Conservation (phyloP, 2,113 vertebrate genomes). For the Montifringilla adamsi region DNA sequence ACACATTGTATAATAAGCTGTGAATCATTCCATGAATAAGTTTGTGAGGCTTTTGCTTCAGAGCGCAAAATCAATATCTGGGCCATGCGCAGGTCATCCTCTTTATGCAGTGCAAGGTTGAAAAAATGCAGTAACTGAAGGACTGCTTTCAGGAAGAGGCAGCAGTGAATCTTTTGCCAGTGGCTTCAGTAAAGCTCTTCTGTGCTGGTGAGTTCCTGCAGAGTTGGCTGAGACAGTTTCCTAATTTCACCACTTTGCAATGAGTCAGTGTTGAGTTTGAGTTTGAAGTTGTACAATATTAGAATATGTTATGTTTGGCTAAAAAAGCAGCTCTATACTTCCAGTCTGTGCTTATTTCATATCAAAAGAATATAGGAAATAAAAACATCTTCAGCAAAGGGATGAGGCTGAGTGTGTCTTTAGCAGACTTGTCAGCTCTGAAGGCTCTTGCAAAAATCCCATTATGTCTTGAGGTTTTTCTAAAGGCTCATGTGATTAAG, state of each 20-base stretch:
- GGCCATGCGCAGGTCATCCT: not conserved
- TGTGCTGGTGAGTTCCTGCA: not conserved
- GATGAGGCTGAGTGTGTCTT: not conserved
- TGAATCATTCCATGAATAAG: constrained; percentile 5
- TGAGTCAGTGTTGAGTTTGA: not conserved
- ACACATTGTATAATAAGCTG: not conserved
- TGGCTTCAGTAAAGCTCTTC: not conserved
- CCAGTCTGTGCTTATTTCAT: not conserved
- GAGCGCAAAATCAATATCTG: not conserved
- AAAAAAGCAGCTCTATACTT: not conserved
- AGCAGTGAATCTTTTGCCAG: not conserved
- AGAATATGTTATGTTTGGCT: not conserved
- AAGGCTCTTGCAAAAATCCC: not conserved
- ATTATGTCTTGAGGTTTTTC: not conserved
- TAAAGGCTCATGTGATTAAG: not conserved
- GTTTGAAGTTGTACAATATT: not conserved
- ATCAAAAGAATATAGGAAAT: not conserved
- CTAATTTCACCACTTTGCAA: not conserved
- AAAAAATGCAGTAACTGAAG: not conserved
- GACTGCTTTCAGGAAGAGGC: not conserved
- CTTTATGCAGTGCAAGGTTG: not conserved
- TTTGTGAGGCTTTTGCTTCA: not conserved
- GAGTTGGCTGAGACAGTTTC: not conserved
- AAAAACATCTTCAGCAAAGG: not conserved
- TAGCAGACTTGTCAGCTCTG: not conserved